Percentiles rank a stretch among this genome's conserved stretches.
phyloP scores from a whole-genome alignment of 2,113 vertebrate genomes.

The Anas platyrhynchos region DNA sequence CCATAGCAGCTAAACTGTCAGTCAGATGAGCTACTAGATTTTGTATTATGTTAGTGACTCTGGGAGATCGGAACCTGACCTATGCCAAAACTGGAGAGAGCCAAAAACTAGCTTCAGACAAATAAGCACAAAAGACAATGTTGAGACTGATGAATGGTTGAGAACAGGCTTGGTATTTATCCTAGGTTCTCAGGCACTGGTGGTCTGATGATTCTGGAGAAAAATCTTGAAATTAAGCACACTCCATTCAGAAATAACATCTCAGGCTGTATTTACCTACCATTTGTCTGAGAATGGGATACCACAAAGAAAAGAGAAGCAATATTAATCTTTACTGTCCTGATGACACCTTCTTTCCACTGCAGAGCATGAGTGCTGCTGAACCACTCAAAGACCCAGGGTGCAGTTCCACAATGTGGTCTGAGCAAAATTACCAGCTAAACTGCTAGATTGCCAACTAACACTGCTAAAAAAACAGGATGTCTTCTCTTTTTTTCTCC shows the following conservation, averaged over 20 bases:
- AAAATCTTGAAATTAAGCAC: background rate
- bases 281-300: fast-evolving
- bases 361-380: background rate
- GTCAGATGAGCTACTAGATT: background rate
- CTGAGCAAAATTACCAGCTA: background rate
- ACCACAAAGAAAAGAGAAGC: background rate
- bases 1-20: background rate
- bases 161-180: background rate
- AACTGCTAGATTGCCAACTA: background rate
- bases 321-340: background rate
- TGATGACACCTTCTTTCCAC: background rate
- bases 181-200: background rate
- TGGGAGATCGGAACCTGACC: background rate
- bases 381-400: background rate
- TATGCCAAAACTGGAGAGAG: background rate
- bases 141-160: fast-evolving
- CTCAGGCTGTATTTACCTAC: background rate
- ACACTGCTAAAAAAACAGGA: background rate
- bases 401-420: background rate
- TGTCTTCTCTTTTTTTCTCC: background rate
- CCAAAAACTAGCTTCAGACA: background rate
- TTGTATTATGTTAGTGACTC: background rate
- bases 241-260: background rate
- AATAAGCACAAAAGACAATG: background rate
- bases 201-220: background rate